Conservation (phyloP, 2,797 vertebrate genomes). For the Ptychadena robeensis region DNA sequence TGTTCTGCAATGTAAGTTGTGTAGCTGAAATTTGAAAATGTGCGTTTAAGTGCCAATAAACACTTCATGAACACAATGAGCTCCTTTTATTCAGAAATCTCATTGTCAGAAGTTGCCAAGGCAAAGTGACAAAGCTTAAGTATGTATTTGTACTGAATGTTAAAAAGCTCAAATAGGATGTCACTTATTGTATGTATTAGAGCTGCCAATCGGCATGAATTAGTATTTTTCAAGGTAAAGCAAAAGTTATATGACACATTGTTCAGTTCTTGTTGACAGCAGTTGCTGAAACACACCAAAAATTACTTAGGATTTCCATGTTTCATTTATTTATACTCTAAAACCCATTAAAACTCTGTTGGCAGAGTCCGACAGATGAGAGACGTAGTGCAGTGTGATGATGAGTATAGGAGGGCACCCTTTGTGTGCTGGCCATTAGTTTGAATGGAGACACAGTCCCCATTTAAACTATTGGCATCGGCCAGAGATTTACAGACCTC, state of each 20-base stretch:
- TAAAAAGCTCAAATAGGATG: slow-evolving; percentile 23
- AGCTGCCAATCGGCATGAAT: slow-evolving; percentile 52
- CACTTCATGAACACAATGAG: not conserved
- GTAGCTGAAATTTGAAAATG: not conserved
- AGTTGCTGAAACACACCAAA: slow-evolving; percentile 13
- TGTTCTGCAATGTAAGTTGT: too few species aligned
- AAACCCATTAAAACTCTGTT: slow-evolving; percentile 22
- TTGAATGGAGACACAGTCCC: too few species aligned
- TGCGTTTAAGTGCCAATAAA: not conserved
- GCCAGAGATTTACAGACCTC: too few species aligned
- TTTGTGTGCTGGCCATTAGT: too few species aligned
- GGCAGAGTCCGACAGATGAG: too few species aligned
- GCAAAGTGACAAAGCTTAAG: slow-evolving; percentile 5
- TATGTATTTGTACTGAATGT: slow-evolving; percentile 15
- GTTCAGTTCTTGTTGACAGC: slow-evolving; percentile 24
- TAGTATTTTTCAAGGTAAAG: slow-evolving; percentile 44
- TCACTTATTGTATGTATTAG: slow-evolving; percentile 12
- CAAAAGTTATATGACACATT: slow-evolving; percentile 40
- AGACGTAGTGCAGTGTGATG: too few species aligned
- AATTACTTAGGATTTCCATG: not conserved
- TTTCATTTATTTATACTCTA: slow-evolving; percentile 34
- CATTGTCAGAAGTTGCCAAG: slow-evolving; percentile 32
- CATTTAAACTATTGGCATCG: too few species aligned
- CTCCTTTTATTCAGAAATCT: slow-evolving; percentile 17
- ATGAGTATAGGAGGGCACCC: too few species aligned